Evolutionary conservation across 2,797 vertebrate genomes (phyloP), one percentile per base, ranked within the genome.

Genomic region (Synaphobranchus kaupii): DNA sequence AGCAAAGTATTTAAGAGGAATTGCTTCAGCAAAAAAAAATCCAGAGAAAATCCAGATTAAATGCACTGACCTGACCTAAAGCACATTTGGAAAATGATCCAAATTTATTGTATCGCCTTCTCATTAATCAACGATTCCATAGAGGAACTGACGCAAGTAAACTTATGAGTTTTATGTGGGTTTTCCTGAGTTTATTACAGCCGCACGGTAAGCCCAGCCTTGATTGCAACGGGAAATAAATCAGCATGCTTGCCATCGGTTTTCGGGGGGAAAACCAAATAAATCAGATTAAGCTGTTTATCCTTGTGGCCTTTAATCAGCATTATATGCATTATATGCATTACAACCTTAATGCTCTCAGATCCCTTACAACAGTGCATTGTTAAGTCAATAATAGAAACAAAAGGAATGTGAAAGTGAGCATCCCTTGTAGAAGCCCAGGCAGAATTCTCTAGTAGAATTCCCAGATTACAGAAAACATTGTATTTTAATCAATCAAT

Each of bases 181-280:
- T 68, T 68, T 68, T 25, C 25, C 2, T 8, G n/a, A 15, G 63
- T 25, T 68, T 28, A 68, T 68, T 68, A 68, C 25, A 68, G 63
- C 25, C 63, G 28, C 10, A 9, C 63, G 9, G n/a, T n/a, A 68
- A 68, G 63, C 63, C 25, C 63, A 68, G 7, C 63, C 63, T 68
- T 68, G 63, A 68, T 68, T 68, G 63, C 63, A 68, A 68, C 28
- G n/a, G 63, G 63, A 68, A 68, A 68, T n/a, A 68, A 68, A 68
- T 68, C 63, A 68, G n/a, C 5, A 25, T 2, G 63, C 63, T 28
- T 68, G 63, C n/a, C n/a, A 68, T 68, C n/a, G 63, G 63, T 68
- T 68, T 68, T 68, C 63, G 28, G 13, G 31, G 71, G 31, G 17
- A 76, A 76, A 76, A 76, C 12, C 63, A 68, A 28, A 68, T 34